Evolutionary conservation across 2,797 vertebrate species (phyloP).

Genomic region (Pteropus rufus): DNA sequence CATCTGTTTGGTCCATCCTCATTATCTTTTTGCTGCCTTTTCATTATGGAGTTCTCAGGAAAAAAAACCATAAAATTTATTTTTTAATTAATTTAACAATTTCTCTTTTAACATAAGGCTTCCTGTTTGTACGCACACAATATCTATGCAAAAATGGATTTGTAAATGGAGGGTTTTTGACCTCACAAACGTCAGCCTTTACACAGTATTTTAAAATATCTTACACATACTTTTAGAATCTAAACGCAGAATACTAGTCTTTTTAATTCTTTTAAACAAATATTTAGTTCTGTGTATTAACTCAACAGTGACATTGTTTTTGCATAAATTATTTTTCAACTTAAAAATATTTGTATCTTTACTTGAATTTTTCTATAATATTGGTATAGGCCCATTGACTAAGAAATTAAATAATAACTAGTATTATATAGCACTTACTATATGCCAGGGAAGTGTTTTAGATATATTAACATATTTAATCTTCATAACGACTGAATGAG

Average conservation of each 20-base stretch:
- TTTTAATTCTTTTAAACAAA: neutral
- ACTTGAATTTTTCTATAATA: neutral
- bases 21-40: conserved; percentile 66
- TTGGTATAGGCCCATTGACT: neutral
- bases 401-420: neutral
- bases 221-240: neutral
- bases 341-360: neutral
- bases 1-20: conserved; percentile 61
- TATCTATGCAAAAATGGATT: neutral
- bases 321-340: neutral
- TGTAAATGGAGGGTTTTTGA: neutral
- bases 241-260: neutral
- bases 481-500: neutral
- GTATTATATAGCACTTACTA: neutral
- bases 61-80: conserved; percentile 31
- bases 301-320: neutral
- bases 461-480: neutral
- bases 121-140: neutral
- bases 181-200: neutral
- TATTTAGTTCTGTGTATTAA: neutral
- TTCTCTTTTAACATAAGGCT: neutral
- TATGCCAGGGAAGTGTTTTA: neutral
- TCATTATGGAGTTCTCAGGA: conserved; percentile 46
- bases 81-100: conserved; percentile 40
- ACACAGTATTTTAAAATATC: neutral